Conservation (phyloP, 2,113 vertebrate genomes). For the Panthera uncia region DNA sequence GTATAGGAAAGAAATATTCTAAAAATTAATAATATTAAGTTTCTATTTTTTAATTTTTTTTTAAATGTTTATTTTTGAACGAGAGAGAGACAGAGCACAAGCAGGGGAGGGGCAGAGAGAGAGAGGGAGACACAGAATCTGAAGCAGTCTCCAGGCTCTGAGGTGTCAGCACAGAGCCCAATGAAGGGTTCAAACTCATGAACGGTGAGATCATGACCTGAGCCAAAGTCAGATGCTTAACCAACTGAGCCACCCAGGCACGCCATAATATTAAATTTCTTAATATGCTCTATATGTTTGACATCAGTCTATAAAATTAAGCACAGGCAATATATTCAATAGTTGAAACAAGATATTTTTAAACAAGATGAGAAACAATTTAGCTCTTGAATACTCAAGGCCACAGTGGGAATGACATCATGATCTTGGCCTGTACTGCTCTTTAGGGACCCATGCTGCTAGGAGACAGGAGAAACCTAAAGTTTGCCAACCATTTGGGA, state of each 20-base stretch:
- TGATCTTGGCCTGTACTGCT: neutral
- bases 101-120: too few species aligned
- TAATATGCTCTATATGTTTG: neutral
- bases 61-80: too few species aligned
- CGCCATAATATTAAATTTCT: neutral
- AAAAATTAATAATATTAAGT: neutral
- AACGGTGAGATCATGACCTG: too few species aligned
- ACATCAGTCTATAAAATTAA: neutral
- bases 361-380: slow-evolving; percentile 13
- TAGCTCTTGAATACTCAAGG: neutral
- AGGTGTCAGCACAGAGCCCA: too few species aligned
- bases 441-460: slow-evolving; percentile 22
- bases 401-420: slow-evolving; percentile 38
- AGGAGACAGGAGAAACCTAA: slow-evolving; percentile 40
- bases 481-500: slow-evolving; percentile 14
- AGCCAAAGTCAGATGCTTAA: too few species aligned
- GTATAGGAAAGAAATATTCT: neutral
- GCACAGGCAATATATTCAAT: neutral
- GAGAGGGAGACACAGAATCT: too few species aligned
- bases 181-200: too few species aligned
- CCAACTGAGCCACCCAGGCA: too few species aligned
- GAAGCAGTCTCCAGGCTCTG: too few species aligned
- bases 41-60: too few species aligned
- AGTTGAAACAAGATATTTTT: neutral
- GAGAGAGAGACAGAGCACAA: too few species aligned